Conservation (phyloP, 2,797 vertebrate genomes). For the Parotocinclus haroldoi region DNA sequence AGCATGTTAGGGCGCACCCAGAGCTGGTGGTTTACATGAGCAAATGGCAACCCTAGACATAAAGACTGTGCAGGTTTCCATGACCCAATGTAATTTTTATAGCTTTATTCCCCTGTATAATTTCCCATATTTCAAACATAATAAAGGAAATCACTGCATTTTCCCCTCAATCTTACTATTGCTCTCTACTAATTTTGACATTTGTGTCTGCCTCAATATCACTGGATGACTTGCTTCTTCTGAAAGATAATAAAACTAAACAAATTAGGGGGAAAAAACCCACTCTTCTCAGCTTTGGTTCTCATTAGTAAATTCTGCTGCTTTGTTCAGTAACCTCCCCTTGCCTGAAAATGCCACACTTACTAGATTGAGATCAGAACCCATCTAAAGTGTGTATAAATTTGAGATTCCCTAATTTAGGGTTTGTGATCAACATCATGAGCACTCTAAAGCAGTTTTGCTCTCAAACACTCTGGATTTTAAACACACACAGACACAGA, state of each 20-base stretch:
- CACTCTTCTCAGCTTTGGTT: constrained; percentile 61
- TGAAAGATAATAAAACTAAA: constrained; percentile 69
- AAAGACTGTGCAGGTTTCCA: constrained; percentile 48
- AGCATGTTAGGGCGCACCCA: constrained; percentile 26
- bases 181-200: constrained; percentile 58
- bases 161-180: constrained; percentile 46
- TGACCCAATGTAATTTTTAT: constrained; percentile 53
- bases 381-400: constrained; percentile 64
- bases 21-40: constrained; percentile 32
- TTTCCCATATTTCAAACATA: constrained; percentile 57
- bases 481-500: constrained; percentile 58
- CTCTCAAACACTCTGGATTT: constrained; percentile 50
- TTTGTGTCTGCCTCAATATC: constrained; percentile 63
- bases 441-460: constrained; percentile 22
- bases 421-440: no score
- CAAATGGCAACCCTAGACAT: constrained; percentile 50
- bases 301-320: constrained; percentile 61
- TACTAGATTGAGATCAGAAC: constrained; percentile 58
- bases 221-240: constrained; percentile 55
- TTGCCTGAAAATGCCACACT: constrained; percentile 54
- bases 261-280: constrained; percentile 61
- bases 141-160: constrained; percentile 52
- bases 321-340: constrained; percentile 51
- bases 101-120: constrained; percentile 55
- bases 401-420: no score